These are phyloP conservation scores for Vesta saturnalis DNA, from an alignment of 2,888 invertebrate genomes.

Conservation along the genomic window DNA sequence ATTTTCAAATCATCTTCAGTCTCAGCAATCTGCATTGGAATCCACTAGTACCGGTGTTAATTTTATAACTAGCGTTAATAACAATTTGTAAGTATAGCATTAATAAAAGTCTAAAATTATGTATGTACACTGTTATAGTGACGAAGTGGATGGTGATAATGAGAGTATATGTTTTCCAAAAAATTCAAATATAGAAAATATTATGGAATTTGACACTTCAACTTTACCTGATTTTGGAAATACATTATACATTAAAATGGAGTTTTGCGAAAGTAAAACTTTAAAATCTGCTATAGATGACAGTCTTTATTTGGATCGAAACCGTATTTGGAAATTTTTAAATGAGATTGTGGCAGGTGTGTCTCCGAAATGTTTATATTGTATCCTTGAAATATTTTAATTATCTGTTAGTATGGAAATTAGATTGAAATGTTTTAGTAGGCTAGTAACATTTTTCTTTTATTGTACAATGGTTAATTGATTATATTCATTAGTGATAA, in stretches of 20 bases:
- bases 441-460: too few relatives aligned
- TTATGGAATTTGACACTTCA: too few relatives aligned
- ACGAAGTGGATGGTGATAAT: not conserved
- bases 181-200: not conserved
- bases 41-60: not conserved
- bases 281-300: conserved; percentile 84
- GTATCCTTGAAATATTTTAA: too few relatives aligned
- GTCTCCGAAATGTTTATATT: not conserved
- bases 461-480: too few relatives aligned
- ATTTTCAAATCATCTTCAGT: too few relatives aligned
- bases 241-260: conserved; percentile 92
- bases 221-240: too few relatives aligned
- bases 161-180: too few relatives aligned
- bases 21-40: not conserved
- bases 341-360: conserved; percentile 91
- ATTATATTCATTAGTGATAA: too few relatives aligned
- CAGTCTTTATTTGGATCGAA: conserved; percentile 74
- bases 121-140: not conserved
- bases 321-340: conserved; percentile 90
- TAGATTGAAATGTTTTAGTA: too few relatives aligned
- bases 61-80: not conserved
- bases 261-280: conserved; percentile 97
- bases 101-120: not conserved
- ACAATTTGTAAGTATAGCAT: not conserved
- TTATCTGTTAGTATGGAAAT: too few relatives aligned